Evolutionary conservation across 2,888 invertebrate species (phyloP).

Genomic region (Drosophila meridionalis): DNA sequence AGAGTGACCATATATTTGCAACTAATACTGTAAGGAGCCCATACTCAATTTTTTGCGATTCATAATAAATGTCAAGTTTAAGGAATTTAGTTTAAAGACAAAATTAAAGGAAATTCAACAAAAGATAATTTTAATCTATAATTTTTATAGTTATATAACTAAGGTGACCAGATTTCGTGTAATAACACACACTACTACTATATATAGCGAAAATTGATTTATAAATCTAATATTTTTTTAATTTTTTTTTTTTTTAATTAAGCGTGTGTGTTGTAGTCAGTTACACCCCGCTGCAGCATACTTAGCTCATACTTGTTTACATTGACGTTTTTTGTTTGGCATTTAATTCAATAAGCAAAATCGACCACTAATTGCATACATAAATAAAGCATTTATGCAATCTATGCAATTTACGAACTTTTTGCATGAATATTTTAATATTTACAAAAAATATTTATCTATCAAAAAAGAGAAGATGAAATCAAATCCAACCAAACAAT

Average conservation of each 20-base stretch:
- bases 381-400: slow-evolving; percentile 13
- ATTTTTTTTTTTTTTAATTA: too few relatives aligned
- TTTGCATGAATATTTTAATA: not conserved
- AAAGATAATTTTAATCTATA: not conserved
- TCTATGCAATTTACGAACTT: slow-evolving; percentile 5
- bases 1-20: not conserved
- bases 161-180: too few relatives aligned
- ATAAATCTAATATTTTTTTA: too few relatives aligned
- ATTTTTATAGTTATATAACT: not conserved
- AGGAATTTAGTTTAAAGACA: too few relatives aligned
- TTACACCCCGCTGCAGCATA: not conserved
- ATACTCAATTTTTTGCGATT: not conserved
- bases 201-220: too few relatives aligned
- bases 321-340: not conserved
- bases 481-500: slow-evolving; percentile 9
- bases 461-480: not conserved
- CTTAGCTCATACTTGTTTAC: not conserved
- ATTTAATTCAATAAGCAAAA: slow-evolving; percentile 5
- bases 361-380: slow-evolving; percentile 15
- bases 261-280: not conserved
- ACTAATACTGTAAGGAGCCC: not conserved
- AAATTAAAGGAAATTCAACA: too few relatives aligned
- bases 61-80: not conserved
- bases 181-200: too few relatives aligned
- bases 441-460: slow-evolving; percentile 8